Base-by-base conservation (phyloP, 2,113 vertebrate species). In the Hassar affinis region DNA sequence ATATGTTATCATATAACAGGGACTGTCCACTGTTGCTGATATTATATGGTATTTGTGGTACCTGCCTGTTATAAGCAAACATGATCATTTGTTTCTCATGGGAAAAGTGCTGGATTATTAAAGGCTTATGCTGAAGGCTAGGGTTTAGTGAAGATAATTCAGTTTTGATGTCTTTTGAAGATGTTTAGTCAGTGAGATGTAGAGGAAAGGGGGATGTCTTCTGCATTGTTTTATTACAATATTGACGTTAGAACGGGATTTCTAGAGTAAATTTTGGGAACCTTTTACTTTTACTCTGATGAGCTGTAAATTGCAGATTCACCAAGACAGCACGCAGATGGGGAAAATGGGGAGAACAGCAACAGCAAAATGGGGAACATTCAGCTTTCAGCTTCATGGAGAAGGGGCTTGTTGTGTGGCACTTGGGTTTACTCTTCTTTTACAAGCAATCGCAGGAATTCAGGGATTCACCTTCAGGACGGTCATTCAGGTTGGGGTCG, bases 361-460 rank as follows among this genome's bases (percentile, higher is more conserved):
- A n/a, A n/a, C n/a, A n/a, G n/a, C n/a, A 6, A n/a, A 75, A 75
- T 52, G n/a, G n/a, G n/a, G 3, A 33, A 18, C 20, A 72, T 49
- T 74, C 54, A 78, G 47, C 25, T 71, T 20, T 71, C 68, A n/a
- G n/a, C 20, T 11, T 45, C 17, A 51, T 72, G 25, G 25, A 79
- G 54, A 17, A 45, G 69, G 15, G 9, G 38, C 38, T 47, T 77
- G 49, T 82, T 87, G 85, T 82, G 62, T 72, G 74, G 59, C 76
- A 83, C 45, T 64, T 86, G 83, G 89, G 87, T 78, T 90, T 47
- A 49, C 72, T 68, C 83, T 86, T 88, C 90, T 92, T 42, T 92
- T 87, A 90, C 87, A 89, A 89, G 91, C 84, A 91, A 89, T 87
- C 88, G 90, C 89, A 90, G 89, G 89, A 90, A 91, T 93, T 78